A percentile compares a stretch with the other conserved stretches of the same genome.
Evolutionary conservation across 2,113 vertebrate species (phyloP).

Genomic region (Circaetus cinerascens): DNA sequence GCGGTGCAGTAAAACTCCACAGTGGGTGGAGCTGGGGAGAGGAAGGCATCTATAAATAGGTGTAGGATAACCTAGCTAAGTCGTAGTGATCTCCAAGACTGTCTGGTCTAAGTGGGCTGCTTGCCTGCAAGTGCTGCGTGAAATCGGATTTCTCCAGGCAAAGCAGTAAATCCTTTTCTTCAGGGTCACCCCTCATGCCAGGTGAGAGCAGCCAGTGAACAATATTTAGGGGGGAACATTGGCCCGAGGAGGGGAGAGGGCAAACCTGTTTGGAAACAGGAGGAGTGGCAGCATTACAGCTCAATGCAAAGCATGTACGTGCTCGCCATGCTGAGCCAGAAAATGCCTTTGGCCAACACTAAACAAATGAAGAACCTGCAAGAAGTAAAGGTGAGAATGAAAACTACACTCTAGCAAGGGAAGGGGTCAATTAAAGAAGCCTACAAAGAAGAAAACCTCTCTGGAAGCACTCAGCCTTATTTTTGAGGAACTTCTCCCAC

Average conservation of each 20-base stretch:
- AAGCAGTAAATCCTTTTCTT: slow-evolving; percentile 47
- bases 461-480: not conserved
- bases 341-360: not conserved
- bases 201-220: not conserved
- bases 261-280: not conserved
- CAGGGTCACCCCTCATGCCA: slow-evolving; percentile 21
- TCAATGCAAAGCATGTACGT: not conserved
- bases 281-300: not conserved
- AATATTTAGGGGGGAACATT: fast-evolving
- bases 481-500: not conserved
- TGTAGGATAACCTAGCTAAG: slow-evolving; percentile 61
- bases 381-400: not conserved
- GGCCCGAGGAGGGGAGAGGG: not conserved
- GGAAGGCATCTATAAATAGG: slow-evolving; percentile 63
- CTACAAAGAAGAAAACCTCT: not conserved
- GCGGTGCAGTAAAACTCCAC: not conserved
- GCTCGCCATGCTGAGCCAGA: not conserved
- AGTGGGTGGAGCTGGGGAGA: not conserved
- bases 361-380: not conserved
- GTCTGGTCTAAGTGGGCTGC: slow-evolving; percentile 20
- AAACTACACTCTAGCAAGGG: not conserved
- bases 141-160: slow-evolving; percentile 47
- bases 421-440: not conserved
- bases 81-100: slow-evolving; percentile 5
- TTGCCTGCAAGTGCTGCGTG: not conserved